Base-by-base conservation (phyloP, 2,113 vertebrate species). In the Cheilinus undulatus region DNA sequence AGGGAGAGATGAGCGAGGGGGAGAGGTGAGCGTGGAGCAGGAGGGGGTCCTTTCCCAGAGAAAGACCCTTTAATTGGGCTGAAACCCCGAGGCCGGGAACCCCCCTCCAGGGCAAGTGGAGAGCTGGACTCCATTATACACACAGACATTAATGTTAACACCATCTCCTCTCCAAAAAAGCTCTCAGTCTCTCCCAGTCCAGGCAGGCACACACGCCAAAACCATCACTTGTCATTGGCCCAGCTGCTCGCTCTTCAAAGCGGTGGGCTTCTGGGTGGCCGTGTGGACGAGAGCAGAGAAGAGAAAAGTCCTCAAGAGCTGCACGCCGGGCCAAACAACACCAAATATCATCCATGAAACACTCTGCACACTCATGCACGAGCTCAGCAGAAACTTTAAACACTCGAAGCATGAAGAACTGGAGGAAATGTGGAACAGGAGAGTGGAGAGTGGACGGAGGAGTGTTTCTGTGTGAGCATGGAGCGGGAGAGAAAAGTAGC, bases 231-330 rank as follows among this genome's bases (percentile, higher is more conserved):
- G 86, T 86, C 85, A 86, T 85, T 80, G 85, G 85, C 82, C 86
- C 86, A 89, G 86, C 86, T 88, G 86, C 73, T 86, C 58, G 67
- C 78, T 80, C 84, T 85, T 91, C 88, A 90, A 86, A 91, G 86
- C 77, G 60, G 69, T 60, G 65, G 70, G 80, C 76, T 87, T 89
- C 86, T 89, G 86, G 86, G 88, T 90, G 91, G 89, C 84, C 85
- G 36, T 53, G 73, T 58, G 73, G 80, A 83, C 60, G 82, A 83
- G 73, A 73, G 60, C 24, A 70, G 77, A 67, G 69, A 62, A 40
- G 65, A 77, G 48, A 74, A 43, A 43, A 67, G 57, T 80, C 70
- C 69, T 90, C 60, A 66, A 82, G 72, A 85, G 59, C 51, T 30
- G 61, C 69, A 62, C 64, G 27, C 24, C 3, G 9, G 30, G 80